These are phyloP conservation scores for Archips xylosteana DNA, from an alignment of 2,888 invertebrate genomes.

Conservation along the genomic window DNA sequence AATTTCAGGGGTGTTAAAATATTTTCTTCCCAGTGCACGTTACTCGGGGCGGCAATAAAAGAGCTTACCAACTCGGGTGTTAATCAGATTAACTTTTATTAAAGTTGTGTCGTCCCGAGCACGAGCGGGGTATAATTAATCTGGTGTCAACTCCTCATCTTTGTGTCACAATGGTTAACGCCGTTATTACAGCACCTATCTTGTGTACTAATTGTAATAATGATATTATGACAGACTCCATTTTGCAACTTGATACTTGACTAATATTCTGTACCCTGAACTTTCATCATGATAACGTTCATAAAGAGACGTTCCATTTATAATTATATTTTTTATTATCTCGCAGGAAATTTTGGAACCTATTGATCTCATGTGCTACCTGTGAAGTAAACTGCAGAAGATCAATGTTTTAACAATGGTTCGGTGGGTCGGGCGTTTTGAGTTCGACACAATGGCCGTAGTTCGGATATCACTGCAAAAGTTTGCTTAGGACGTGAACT, in stretches of 20 bases:
- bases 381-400: constrained; percentile 61
- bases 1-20: constrained; percentile 40
- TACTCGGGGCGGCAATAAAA: constrained; percentile 57
- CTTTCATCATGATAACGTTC: background rate
- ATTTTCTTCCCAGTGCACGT: constrained; percentile 46
- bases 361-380: constrained; percentile 41
- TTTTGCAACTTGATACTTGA: constrained; percentile 21
- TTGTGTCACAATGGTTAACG: constrained; percentile 28
- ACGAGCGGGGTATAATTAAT: constrained; percentile 55
- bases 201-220: constrained; percentile 35
- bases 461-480: constrained; percentile 66
- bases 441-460: constrained; percentile 65
- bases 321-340: background rate
- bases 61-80: constrained; percentile 68
- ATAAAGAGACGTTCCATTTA: background rate
- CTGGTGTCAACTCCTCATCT: constrained; percentile 49
- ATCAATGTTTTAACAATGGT: constrained; percentile 62
- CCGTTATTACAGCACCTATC: constrained; percentile 33
- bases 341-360: constrained; percentile 5
- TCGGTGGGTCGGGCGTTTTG: constrained; percentile 58
- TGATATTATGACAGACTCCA: constrained; percentile 24
- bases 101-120: constrained; percentile 63
- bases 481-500: constrained; percentile 79
- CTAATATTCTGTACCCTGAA: constrained; percentile 13
- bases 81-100: constrained; percentile 75